phyloP scores from a whole-genome alignment of 2,113 vertebrate genomes.

The Phalacrocorax carbo region DNA sequence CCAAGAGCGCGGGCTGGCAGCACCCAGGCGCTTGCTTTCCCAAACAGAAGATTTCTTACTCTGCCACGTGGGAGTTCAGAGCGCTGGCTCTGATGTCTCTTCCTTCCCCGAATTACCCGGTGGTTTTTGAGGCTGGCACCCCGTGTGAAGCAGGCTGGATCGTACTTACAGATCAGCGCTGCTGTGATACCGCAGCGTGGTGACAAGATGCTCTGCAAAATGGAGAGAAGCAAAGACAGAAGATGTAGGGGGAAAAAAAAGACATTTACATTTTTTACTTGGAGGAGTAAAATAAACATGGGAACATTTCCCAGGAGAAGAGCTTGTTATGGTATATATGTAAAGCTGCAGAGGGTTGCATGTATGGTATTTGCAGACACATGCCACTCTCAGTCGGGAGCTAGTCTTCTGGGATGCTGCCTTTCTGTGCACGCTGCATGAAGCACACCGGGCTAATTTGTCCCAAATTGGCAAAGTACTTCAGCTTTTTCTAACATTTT shows the following conservation, averaged over 20 bases:
- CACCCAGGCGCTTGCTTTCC: neutral
- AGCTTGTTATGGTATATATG: neutral
- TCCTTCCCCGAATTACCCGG: fast-evolving
- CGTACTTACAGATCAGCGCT: neutral
- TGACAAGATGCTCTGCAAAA: neutral
- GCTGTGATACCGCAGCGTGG: neutral
- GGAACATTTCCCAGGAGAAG: constrained; percentile 25
- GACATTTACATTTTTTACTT: constrained; percentile 19
- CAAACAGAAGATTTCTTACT: neutral
- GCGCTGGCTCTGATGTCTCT: neutral
- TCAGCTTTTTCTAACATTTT: fast-evolving
- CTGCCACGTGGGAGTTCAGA: neutral
- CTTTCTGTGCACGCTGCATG: fast-evolving
- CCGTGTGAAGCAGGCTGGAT: neutral
- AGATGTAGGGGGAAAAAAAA: neutral
- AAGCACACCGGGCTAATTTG: neutral
- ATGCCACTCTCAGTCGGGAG: neutral
- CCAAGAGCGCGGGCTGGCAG: neutral
- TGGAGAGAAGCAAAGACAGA: neutral
- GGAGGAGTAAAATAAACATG: constrained; percentile 40
- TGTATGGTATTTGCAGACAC: constrained; percentile 4
- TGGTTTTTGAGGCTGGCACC: neutral
- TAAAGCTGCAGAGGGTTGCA: neutral
- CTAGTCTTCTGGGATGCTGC: neutral
- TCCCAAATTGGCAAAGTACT: neutral